Base-by-base conservation (phyloP, 2,797 vertebrate genomes). In the Synanceia verrucosa region DNA sequence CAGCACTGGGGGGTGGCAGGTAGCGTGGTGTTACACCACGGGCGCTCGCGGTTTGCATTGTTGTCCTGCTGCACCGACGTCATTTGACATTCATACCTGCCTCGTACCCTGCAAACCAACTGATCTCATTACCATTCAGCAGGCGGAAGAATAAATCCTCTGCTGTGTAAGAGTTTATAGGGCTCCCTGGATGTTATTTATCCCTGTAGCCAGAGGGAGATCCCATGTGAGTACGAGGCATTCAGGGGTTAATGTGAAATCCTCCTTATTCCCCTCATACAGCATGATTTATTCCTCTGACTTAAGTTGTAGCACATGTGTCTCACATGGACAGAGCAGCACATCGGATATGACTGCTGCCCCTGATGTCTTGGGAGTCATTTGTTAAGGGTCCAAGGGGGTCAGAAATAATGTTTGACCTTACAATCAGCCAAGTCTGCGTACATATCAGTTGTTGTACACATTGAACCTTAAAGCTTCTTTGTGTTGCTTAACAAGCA, bases 271-370 rank as follows among this genome's bases (percentile, higher is more conserved):
- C 84, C 84, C 72, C 89, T 90, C 85, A 89, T 92, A 91, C 85
- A 80, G 79, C 82, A 74, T 92, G 92, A 94, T 94, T 93, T 94
- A 93, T 91, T 89, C 83, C 65, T 65, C 65, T 8, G 79, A 84
- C 85, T 89, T 93, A 93, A 94, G 90, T 90, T 89, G 87, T 91
- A 94, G 91, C 93, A 93, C 88, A 94, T 94, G 93, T 92, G 90
- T 90, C 87, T 89, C 72, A 26, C 84, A 88, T 88, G 83, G 85
- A 92, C 87, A 86, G 85, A 89, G 79, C 76, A 79, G 85, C 87
- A 84, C 72, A 87, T 91, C 88, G 81, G 90, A 89, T 91, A 86
- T 86, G 91, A 88, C 79, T 85, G 82, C 83, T 86, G 89, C 82
- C 82, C 83, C 60, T 55, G 56, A 85, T 48, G 79, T 72, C 84